Evolutionary conservation across 2,888 invertebrate genomes (phyloP).

Genomic region (Aspidiotus rigidus): DNA sequence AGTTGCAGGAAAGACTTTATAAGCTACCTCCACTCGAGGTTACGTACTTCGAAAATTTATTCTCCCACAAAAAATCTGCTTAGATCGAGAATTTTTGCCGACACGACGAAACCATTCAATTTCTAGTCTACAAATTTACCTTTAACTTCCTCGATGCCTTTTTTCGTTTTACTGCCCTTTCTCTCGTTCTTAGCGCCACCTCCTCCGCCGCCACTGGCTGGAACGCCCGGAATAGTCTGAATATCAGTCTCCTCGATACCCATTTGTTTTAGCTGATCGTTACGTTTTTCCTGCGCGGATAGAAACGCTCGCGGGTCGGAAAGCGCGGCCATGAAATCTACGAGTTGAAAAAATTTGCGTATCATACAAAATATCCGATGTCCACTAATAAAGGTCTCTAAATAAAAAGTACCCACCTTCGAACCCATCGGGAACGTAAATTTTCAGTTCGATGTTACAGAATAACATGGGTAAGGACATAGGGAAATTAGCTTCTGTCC

Average conservation of each 20-base stretch:
- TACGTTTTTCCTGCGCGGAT: slow-evolving; percentile 75
- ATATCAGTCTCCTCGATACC: slow-evolving; percentile 74
- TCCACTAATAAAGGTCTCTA: slow-evolving; percentile 22
- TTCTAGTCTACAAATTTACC: slow-evolving; percentile 44
- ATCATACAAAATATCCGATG: not conserved
- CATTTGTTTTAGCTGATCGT: slow-evolving; percentile 88
- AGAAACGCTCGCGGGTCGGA: slow-evolving; percentile 89
- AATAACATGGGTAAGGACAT: slow-evolving; percentile 98
- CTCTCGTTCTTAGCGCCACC: slow-evolving; percentile 39
- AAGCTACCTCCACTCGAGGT: no score
- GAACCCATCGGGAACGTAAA: slow-evolving; percentile 98
- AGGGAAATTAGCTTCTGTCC: slow-evolving; percentile 98
- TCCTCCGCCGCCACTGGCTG: slow-evolving; percentile 36
- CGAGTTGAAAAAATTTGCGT: not conserved
- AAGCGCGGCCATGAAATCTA: slow-evolving; percentile 94
- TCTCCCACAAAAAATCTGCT: no score
- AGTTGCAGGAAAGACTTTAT: no score
- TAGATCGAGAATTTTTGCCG: no score
- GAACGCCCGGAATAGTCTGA: slow-evolving; percentile 40
- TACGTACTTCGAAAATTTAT: no score
- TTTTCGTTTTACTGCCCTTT: slow-evolving; percentile 40
- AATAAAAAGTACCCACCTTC: slow-evolving; percentile 59
- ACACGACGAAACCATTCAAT: no score
- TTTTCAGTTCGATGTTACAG: slow-evolving; percentile 97
- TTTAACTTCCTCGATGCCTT: slow-evolving; percentile 60